A percentile compares a stretch with the other conserved stretches of the same genome.
phyloP scores from a whole-genome alignment of 2,888 invertebrate genomes.

The Nysson spinosus region DNA sequence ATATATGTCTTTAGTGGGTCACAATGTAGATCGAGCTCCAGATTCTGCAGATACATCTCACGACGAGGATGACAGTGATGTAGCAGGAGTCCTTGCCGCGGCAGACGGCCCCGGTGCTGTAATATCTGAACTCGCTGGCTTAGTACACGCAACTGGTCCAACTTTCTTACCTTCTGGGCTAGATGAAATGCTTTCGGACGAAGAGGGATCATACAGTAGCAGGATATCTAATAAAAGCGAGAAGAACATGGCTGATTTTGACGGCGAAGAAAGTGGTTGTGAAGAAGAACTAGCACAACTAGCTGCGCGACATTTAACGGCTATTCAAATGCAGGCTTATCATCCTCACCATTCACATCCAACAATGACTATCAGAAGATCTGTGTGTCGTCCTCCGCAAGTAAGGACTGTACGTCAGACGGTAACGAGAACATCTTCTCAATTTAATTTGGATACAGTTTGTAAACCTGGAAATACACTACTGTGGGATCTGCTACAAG shows the following conservation, averaged over 20 bases:
- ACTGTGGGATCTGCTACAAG: slow-evolving; percentile 95
- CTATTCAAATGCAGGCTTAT: slow-evolving; percentile 76
- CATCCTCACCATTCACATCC: slow-evolving; percentile 72
- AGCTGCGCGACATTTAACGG: slow-evolving; percentile 80
- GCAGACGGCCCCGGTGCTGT: slow-evolving; percentile 74
- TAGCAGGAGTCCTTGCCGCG: slow-evolving; percentile 66
- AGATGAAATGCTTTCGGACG: slow-evolving; percentile 74
- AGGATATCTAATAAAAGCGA: slow-evolving; percentile 95
- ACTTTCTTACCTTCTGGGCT: slow-evolving; percentile 71
- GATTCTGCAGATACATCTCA: slow-evolving; percentile 74
- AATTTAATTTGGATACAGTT: slow-evolving; percentile 85
- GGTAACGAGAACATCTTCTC: slow-evolving; percentile 63
- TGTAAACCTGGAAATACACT: slow-evolving; percentile 95
- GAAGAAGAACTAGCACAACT: slow-evolving; percentile 90
- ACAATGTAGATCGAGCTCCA: slow-evolving; percentile 59
- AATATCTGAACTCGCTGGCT: slow-evolving; percentile 77
- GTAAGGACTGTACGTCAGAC: slow-evolving; percentile 61
- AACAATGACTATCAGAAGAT: slow-evolving; percentile 67
- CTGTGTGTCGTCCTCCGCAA: slow-evolving; percentile 68
- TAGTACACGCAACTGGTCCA: slow-evolving; percentile 75
- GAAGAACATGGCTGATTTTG: slow-evolving; percentile 96
- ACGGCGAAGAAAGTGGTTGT: slow-evolving; percentile 92
- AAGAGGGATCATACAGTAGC: slow-evolving; percentile 92
- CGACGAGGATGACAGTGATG: slow-evolving; percentile 74
- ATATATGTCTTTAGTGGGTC: slow-evolving; percentile 65